Conservation (phyloP, 2,113 vertebrate species). For the Lontra canadensis region DNA sequence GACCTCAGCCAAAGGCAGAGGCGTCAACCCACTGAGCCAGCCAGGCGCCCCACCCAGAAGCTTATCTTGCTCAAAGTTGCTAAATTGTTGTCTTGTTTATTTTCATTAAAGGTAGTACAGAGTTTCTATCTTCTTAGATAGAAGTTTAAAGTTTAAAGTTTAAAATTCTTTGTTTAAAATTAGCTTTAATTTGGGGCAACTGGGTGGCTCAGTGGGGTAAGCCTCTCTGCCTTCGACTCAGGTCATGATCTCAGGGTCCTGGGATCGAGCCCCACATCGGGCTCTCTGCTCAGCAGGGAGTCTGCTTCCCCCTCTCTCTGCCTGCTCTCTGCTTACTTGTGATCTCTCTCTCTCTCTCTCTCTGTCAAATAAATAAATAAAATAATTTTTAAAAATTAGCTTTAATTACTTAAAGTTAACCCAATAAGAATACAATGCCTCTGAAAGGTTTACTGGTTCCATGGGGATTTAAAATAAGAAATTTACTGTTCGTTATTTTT, state of each 20-base stretch:
- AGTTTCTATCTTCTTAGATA: neutral
- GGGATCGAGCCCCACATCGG: too few relatives aligned
- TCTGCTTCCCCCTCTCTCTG: too few relatives aligned
- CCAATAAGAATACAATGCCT: neutral
- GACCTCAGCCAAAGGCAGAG: too few relatives aligned
- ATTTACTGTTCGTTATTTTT: neutral
- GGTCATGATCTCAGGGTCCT: too few relatives aligned
- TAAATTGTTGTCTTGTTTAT: neutral
- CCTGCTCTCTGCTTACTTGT: too few relatives aligned
- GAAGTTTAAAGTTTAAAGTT: neutral
- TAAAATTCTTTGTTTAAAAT: neutral
- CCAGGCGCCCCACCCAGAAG: neutral
- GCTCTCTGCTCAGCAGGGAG: too few relatives aligned
- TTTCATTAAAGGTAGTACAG: neutral
- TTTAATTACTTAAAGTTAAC: neutral
- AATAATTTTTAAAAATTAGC: neutral
- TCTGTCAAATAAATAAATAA: too few relatives aligned
- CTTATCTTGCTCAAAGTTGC: neutral
- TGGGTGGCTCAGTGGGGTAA: too few relatives aligned
- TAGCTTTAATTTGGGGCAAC: neutral
- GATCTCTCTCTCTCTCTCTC: too few relatives aligned
- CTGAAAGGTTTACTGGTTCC: neutral
- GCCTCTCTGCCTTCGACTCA: too few relatives aligned
- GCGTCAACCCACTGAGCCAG: too few relatives aligned
- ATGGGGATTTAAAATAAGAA: neutral